A percentile compares a stretch with the other conserved stretches of the same genome.
phyloP scores from a whole-genome alignment of 2,888 invertebrate genomes.

The Geophilus truncorum region DNA sequence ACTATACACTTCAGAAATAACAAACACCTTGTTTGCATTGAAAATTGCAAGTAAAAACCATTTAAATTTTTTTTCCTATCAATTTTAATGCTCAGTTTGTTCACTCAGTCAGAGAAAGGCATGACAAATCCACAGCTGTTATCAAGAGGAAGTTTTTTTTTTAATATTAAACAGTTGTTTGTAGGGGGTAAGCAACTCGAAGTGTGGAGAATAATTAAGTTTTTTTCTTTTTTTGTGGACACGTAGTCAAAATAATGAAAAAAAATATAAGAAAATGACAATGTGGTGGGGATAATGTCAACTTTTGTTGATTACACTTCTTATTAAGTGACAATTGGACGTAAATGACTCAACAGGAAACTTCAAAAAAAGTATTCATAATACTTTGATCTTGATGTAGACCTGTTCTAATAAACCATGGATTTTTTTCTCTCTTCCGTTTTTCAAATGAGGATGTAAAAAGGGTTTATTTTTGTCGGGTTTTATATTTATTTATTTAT shows the following conservation, averaged over 20 bases:
- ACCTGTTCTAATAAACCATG: not conserved
- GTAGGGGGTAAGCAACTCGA: not conserved
- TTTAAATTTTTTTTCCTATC: not conserved
- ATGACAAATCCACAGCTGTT: not conserved
- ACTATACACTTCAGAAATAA: not conserved
- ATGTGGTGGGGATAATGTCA: not conserved
- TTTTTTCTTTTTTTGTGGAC: no score
- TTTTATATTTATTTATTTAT: not conserved
- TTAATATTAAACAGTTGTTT: not conserved
- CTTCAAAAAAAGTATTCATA: not conserved
- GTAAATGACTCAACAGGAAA: not conserved
- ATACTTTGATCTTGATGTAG: not conserved
- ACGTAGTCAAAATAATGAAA: no score
- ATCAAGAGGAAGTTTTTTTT: not conserved
- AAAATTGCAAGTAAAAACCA: not conserved
- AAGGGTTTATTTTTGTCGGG: not conserved
- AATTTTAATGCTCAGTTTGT: not conserved
- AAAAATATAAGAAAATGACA: not conserved
- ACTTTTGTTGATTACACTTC: not conserved
- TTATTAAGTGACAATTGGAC: not conserved
- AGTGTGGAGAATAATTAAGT: not conserved
- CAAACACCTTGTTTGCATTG: not conserved
- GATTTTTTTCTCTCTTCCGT: not conserved
- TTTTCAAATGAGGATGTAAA: not conserved
- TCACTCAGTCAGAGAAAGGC: not conserved